Base-by-base conservation (phyloP, 2,113 vertebrate genomes). In the Nothoprocta perdicaria region DNA sequence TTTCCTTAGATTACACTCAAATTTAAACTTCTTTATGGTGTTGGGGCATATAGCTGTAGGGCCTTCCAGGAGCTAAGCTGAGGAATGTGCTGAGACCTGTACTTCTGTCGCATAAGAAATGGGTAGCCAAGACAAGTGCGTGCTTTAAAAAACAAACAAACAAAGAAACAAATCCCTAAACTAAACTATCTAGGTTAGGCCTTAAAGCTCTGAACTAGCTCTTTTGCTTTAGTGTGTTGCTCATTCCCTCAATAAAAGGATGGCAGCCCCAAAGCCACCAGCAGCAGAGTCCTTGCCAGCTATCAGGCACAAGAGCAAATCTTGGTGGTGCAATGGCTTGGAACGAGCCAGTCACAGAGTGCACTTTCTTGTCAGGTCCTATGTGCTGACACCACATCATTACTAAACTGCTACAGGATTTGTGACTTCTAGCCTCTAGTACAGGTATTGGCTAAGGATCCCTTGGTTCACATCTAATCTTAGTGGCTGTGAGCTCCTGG, bases 281-380 rank as follows among this genome's bases (percentile, higher is more conserved):
- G 43, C 22, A 53, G 52, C 14, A 55, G 53, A 55, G 53, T 29
- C 53, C 23, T 66, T 16, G 19, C 18, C 55, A 24, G 45, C 40
- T 19, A 29, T 18, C 13, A 17, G 17, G 6, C 14, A 2, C 1
- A 1, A 85, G 26, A 38, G 12, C 23, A 61, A 24, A n/a, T 7
- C 6, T 31, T 3, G 0, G 9, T 0, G 2, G 9, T 40, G 4
- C 12, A 26, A 40, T 21, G 41, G 6, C 9, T 26, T 41, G n/a
- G 48, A 43, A 17, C 10, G 9, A 31, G 53, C 8, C 53, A 72
- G 23, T 76, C 29, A 50, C 43, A 31, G 11, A 2, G 24, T 33
- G 65, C 29, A 29, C 23, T 52, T 69, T 17, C 22, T 74, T 69
- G 40, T 21, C 1, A 2, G 66, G n/a, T 23, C n/a, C 31, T 24